A percentile compares a stretch with the other conserved stretches of the same genome.
Evolutionary conservation across 2,797 vertebrate species (phyloP).

Genomic region (Morelia viridis): DNA sequence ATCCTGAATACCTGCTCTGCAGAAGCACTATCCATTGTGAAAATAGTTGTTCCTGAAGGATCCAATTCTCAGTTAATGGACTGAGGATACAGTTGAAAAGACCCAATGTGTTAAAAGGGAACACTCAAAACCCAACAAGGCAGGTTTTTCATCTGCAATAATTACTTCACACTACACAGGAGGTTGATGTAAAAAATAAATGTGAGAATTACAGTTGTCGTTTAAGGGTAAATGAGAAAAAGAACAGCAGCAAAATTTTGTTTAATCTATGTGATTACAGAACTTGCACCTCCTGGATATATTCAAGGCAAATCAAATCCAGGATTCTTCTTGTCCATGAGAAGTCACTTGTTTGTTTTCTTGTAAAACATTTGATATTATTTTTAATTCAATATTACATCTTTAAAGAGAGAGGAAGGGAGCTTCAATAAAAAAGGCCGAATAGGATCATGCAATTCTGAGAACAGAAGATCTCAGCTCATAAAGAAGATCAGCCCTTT

Average conservation of each 20-base stretch:
- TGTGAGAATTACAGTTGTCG: neutral
- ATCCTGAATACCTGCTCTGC: neutral
- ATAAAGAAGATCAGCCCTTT: neutral
- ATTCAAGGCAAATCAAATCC: neutral
- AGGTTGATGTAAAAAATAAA: constrained; percentile 37
- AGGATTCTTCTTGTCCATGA: neutral
- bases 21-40: neutral
- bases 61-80: constrained; percentile 26
- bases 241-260: constrained; percentile 9
- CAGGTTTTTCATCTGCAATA: constrained; percentile 31
- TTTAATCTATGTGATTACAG: constrained; percentile 11
- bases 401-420: neutral
- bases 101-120: constrained; percentile 33
- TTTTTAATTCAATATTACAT: neutral
- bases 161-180: constrained; percentile 15
- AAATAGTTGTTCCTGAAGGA: neutral
- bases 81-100: constrained; percentile 49
- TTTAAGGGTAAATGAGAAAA: constrained; percentile 14
- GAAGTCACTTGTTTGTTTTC: neutral
- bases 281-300: too few relatives aligned
- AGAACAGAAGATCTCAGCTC: too few relatives aligned
- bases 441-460: neutral
- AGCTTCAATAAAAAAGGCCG: neutral
- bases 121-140: constrained; percentile 49
- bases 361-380: neutral